Conservation (phyloP, 1,140 invertebrate genomes). For the Lepidostoma basale region DNA sequence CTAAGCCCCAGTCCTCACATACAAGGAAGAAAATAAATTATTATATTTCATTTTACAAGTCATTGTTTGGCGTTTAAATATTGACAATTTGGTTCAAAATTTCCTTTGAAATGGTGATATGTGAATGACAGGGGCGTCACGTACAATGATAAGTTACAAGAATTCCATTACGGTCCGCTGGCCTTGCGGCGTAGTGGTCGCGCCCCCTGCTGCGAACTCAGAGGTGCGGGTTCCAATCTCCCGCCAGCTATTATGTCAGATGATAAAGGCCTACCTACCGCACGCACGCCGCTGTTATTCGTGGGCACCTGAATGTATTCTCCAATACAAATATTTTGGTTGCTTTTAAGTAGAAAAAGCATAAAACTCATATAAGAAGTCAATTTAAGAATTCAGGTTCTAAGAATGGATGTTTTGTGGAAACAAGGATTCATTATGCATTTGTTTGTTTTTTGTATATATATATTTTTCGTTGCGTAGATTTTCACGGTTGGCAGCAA, state of each 20-base stretch:
- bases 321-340: no score
- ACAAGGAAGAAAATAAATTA: background rate
- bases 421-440: no score
- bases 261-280: conserved; percentile 6
- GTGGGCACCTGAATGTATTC: no score
- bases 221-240: background rate
- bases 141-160: background rate
- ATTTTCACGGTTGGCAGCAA: no score
- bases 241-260: conserved; percentile 21
- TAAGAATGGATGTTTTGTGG: no score
- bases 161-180: conserved; percentile 1
- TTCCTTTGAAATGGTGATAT: background rate
- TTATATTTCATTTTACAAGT: background rate
- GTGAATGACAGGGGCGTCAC: background rate
- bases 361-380: no score
- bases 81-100: background rate
- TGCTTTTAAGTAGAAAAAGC: no score
- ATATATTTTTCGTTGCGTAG: no score
- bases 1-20: no score
- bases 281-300: no score
- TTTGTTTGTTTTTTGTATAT: no score
- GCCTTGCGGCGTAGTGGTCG: background rate
- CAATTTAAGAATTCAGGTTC: no score
- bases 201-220: background rate
- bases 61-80: background rate